Conservation (phyloP, 2,888 invertebrate genomes). For the Trachelus tabidus region DNA sequence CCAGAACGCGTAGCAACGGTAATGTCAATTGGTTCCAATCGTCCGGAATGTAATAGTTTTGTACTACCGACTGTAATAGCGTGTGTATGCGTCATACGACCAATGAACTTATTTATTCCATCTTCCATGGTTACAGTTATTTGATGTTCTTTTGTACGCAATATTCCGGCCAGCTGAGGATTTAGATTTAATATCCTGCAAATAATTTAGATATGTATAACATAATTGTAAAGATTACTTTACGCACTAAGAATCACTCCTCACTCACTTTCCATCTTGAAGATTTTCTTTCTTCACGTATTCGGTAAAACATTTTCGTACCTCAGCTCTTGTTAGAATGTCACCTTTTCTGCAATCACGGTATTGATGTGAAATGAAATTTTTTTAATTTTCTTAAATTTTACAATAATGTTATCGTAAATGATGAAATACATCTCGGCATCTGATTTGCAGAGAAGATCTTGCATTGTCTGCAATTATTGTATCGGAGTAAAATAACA, state of each 20-base stretch:
- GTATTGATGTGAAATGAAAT: background rate
- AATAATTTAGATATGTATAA: conserved; percentile 1
- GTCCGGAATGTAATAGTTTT: conserved; percentile 71
- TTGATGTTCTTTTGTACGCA: conserved; percentile 67
- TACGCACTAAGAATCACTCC: background rate
- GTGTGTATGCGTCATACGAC: conserved; percentile 79
- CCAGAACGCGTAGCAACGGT: conserved; percentile 82
- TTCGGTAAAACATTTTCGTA: conserved; percentile 76
- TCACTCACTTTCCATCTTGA: conserved; percentile 63
- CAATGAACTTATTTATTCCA: conserved; percentile 73
- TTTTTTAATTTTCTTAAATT: background rate
- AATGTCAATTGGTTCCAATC: conserved; percentile 82
- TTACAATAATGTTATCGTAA: background rate
- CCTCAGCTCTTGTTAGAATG: conserved; percentile 72
- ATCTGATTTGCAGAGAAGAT: conserved; percentile 2
- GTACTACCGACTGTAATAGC: conserved; percentile 72
- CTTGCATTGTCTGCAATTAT: conserved; percentile 11
- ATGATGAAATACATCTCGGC: background rate
- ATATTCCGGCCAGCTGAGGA: conserved; percentile 64
- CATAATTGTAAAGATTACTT: background rate
- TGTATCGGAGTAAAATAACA: conserved; percentile 5
- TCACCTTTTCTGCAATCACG: conserved; percentile 70
- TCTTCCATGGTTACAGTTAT: conserved; percentile 76
- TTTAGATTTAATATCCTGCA: conserved; percentile 71
- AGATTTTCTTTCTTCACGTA: conserved; percentile 78